phyloP scores from a whole-genome alignment of 2,888 invertebrate species.

The Rugalucina vietnamica region DNA sequence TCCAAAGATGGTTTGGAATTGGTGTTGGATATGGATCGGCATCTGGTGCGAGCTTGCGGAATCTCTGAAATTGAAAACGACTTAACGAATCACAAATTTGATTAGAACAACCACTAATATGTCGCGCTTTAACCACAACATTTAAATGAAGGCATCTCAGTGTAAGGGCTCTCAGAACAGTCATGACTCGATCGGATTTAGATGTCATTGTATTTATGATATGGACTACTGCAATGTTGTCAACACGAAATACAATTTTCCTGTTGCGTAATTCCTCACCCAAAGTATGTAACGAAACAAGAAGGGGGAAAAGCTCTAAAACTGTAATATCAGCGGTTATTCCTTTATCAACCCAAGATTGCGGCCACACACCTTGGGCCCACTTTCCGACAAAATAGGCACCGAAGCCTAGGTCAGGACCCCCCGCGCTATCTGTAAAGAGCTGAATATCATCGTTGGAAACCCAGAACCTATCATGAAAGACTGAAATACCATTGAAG shows the following conservation, averaged over 20 bases:
- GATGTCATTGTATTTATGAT: conserved; percentile 33
- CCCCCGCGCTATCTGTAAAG: conserved; percentile 20
- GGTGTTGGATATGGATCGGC: not conserved
- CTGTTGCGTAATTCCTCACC: conserved; percentile 16
- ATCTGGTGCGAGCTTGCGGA: conserved; percentile 32
- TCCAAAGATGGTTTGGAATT: conserved; percentile 18
- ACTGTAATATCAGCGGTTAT: conserved; percentile 25
- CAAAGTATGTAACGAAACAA: conserved; percentile 25
- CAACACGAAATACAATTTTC: conserved; percentile 23
- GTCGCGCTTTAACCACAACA: conserved; percentile 22
- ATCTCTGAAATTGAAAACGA: conserved; percentile 28
- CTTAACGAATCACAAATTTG: conserved; percentile 30
- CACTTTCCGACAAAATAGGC: conserved; percentile 21
- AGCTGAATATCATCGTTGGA: conserved; percentile 27
- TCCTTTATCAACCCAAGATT: conserved; percentile 12
- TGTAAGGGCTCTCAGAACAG: conserved; percentile 22
- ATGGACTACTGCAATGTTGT: conserved; percentile 35
- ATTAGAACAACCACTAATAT: conserved; percentile 31
- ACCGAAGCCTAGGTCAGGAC: conserved; percentile 21
- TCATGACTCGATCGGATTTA: conserved; percentile 31
- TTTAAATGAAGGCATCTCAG: conserved; percentile 21
- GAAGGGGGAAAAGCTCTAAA: conserved; percentile 24
- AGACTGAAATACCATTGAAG: conserved; percentile 6
- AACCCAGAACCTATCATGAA: conserved; percentile 26
- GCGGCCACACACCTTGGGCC: conserved; percentile 13